Base-by-base conservation (phyloP, 2,113 vertebrate species). In the Nesospiza acunhae region DNA sequence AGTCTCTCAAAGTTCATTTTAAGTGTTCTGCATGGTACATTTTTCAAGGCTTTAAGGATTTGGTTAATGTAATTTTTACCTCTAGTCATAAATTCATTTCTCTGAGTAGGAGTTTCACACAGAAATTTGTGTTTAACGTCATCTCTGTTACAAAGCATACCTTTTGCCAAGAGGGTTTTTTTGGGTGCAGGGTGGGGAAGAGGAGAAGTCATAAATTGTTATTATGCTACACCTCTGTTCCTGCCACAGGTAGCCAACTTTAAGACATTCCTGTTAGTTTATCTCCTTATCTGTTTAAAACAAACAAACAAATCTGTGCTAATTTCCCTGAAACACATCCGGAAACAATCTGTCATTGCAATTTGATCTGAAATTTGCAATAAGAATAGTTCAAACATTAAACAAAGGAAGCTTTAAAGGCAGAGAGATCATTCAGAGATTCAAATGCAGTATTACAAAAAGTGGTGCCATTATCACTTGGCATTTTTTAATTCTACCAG, bases 161-260 rank as follows among this genome's bases (percentile, higher is more conserved):
- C n/a, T 92, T 83, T 73, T 91, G 21, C 46, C 23, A 35, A 64
- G 44, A 79, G 28, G 4, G 3, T 0, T 12, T 14, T 42, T 84
- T 50, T 3, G 3, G 9, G 2, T 20, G 5, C 18, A 41, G 10
- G 6, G 11, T 11, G 7, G 3, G 18, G 6, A 35, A 60, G 26
- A 49, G 18, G 18, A 46, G 23, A 78, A 52, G 15, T 55, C 60
- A 4, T 64, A 41, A 42, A 41, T 42, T 46, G 11, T 53, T 79
- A 20, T n/a, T 82, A 2, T 18, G 10, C 52, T 79, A 19, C 7
- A 46, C 18, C 26, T 60, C 33, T 55, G 26, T 30, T n/a, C 28
- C 78, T 80, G 19, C 30, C 7, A 15, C 21, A 39, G 42, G 62
- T 50, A 72, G 19, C 17, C 11, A 12, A 26, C 33, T 73, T 55